A percentile compares a stretch with the other conserved stretches of the same genome.
These are phyloP conservation scores for Octomys mimax DNA, from an alignment of 2,797 vertebrate species.

Conservation along the genomic window DNA sequence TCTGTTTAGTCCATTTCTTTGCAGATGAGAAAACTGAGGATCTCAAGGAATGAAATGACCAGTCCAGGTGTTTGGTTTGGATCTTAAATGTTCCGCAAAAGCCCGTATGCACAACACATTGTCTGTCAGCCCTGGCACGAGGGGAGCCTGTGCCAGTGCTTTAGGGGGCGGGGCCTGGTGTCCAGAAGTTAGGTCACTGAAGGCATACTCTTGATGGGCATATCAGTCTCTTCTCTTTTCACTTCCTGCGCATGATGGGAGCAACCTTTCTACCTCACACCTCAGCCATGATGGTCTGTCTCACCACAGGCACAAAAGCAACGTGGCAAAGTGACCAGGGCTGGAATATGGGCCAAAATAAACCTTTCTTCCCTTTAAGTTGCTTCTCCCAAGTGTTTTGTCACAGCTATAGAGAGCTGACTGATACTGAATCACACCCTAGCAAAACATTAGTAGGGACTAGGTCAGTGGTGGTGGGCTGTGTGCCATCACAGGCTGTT, in stretches of 20 bases:
- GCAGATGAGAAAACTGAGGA: neutral
- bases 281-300: neutral
- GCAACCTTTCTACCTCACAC: too few relatives aligned
- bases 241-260: neutral
- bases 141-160: neutral
- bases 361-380: neutral
- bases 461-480: neutral
- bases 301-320: neutral
- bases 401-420: neutral
- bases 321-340: neutral
- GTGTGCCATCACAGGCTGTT: neutral
- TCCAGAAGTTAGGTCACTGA: neutral
- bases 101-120: neutral
- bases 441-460: neutral
- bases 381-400: neutral
- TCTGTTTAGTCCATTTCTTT: neutral
- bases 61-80: neutral
- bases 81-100: neutral
- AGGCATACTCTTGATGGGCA: neutral
- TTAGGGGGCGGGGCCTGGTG: neutral
- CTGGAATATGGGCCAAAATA: neutral
- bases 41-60: neutral
- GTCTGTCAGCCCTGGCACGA: neutral
- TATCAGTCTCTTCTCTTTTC: neutral
- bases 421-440: neutral